phyloP scores from a whole-genome alignment of 1,140 invertebrate genomes.

The Rhizoglyphus robini region DNA sequence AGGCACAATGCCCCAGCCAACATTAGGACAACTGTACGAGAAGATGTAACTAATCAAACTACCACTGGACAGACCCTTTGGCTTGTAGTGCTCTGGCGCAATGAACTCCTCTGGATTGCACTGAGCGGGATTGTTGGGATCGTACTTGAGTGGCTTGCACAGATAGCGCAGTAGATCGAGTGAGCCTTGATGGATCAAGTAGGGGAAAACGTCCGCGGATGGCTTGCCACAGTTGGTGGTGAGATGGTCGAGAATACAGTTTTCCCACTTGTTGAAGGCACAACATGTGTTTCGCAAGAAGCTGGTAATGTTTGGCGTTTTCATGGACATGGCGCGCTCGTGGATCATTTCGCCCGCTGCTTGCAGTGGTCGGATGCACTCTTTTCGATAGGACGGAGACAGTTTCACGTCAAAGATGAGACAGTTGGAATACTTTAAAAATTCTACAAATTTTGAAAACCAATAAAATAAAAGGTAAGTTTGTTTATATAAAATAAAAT shows the following conservation, averaged over 20 bases:
- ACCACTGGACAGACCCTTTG: background rate
- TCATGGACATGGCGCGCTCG: background rate
- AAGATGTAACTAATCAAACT: background rate
- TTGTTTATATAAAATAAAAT: background rate
- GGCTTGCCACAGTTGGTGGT: background rate
- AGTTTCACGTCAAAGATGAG: slow-evolving; percentile 3
- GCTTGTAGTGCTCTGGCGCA: background rate
- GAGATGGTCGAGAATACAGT: background rate
- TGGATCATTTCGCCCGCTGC: background rate
- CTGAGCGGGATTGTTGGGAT: background rate
- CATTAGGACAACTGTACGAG: background rate
- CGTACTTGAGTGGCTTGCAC: background rate
- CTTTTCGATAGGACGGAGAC: background rate
- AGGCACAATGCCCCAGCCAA: background rate
- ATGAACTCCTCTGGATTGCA: background rate
- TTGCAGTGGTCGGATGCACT: background rate
- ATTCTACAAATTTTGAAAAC: background rate
- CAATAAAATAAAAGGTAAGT: background rate
- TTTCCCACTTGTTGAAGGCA: slow-evolving; percentile 6
- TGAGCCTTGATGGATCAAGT: background rate
- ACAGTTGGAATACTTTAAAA: background rate
- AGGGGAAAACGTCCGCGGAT: background rate
- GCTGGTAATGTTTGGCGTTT: background rate
- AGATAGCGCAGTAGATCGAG: background rate
- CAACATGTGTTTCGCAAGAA: background rate